Percentiles rank a stretch among this genome's conserved stretches.
phyloP scores from a whole-genome alignment of 2,797 vertebrate species.

The Megaceryle alcyon region DNA sequence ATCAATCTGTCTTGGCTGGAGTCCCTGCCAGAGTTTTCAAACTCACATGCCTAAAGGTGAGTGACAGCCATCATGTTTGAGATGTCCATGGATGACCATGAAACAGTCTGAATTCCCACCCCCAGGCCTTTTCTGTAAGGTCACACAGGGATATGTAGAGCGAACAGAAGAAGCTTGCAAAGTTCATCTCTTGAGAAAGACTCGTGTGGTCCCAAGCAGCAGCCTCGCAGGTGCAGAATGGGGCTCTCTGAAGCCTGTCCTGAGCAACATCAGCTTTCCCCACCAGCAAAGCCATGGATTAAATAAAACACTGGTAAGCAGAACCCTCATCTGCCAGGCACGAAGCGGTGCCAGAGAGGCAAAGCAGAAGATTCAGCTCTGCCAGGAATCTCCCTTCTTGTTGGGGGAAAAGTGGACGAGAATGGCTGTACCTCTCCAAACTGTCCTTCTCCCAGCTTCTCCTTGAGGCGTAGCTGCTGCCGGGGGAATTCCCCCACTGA shows the following conservation, averaged over 20 bases:
- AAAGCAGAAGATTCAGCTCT: neutral
- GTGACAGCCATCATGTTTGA: neutral
- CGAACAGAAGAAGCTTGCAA: neutral
- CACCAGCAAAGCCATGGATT: neutral
- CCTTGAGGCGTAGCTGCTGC: constrained; percentile 71
- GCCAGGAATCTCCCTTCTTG: neutral
- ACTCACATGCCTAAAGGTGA: neutral
- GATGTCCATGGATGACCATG: neutral
- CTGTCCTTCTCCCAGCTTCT: constrained; percentile 74
- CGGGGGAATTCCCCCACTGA: constrained; percentile 75
- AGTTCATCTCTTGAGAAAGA: neutral
- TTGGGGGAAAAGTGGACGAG: neutral
- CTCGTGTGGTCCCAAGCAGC: neutral
- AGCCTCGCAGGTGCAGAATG: neutral
- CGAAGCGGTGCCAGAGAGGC: neutral
- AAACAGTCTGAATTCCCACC: neutral
- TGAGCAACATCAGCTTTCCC: neutral
- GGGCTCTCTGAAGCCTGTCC: neutral
- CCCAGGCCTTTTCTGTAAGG: neutral
- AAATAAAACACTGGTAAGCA: neutral
- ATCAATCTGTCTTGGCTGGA: neutral
- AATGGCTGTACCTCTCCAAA: constrained; percentile 60
- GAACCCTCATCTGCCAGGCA: neutral
- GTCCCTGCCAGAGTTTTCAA: neutral
- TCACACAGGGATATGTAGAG: neutral